Percentiles rank a stretch among this genome's conserved stretches.
Evolutionary conservation across 1,140 invertebrate species (phyloP).

Genomic region (Lethocerus indicus): DNA sequence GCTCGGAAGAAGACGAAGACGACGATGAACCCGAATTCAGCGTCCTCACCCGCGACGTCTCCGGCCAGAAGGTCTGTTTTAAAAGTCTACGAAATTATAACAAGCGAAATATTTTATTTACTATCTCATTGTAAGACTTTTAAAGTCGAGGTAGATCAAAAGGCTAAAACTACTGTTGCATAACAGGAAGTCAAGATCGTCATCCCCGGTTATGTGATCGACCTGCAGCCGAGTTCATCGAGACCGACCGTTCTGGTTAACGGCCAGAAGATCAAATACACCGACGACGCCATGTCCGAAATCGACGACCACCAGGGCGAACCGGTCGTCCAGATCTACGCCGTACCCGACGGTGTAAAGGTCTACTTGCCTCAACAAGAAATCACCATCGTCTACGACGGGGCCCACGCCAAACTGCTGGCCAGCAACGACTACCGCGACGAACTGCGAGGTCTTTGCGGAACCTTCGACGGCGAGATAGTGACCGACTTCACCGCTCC

Average conservation of each 20-base stretch:
- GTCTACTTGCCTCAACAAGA: constrained; percentile 28
- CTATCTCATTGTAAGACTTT: no score
- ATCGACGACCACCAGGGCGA: constrained; percentile 19
- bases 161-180: no score
- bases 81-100: no score
- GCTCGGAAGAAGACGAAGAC: constrained; percentile 17
- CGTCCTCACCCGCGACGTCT: constrained; percentile 24
- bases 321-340: constrained; percentile 30
- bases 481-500: constrained; percentile 38
- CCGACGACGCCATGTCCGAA: constrained; percentile 13
- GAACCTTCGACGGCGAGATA: constrained; percentile 35
- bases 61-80: constrained; percentile 20
- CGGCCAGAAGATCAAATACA: constrained; percentile 19
- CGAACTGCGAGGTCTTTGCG: constrained; percentile 41
- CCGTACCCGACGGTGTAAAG: constrained; percentile 24
- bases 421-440: constrained; percentile 27
- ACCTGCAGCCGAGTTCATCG: constrained; percentile 16
- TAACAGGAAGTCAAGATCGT: constrained; percentile 21
- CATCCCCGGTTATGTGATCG: constrained; percentile 19
- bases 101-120: no score
- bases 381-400: constrained; percentile 33
- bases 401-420: constrained; percentile 28
- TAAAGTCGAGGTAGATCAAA: no score
- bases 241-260: constrained; percentile 22
- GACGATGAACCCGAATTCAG: no score